Base-by-base conservation (phyloP, 2,113 vertebrate species). In the Polyodon spathula region DNA sequence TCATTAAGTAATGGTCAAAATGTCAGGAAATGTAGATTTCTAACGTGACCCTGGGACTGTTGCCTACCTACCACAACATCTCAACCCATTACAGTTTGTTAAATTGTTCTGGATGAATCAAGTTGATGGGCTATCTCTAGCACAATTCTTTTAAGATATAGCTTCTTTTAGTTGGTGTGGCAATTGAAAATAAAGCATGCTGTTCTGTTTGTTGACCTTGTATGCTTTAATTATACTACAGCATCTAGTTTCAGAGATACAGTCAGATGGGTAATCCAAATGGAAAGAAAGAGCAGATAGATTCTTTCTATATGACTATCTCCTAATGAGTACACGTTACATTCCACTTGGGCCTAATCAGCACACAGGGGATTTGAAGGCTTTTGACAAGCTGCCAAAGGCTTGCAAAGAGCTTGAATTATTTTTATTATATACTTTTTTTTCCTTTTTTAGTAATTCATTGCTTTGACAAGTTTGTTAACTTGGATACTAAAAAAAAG, bases 401-500 rank as follows among this genome's bases (percentile, higher is more conserved):
- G 15, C 17, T 53, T 57, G 54, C 59, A 66, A 63, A 54, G 71
- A 62, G 64, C 67, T 51, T 39, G 66, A 71, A 72, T 71, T 75
- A 63, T 72, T 48, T 60, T 67, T 71, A n/a, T n/a, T n/a, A n/a
- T n/a, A n/a, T 54, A 37, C 48, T 15, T 41, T 48, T 70, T 48
- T 70, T 63, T 65, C 74, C 62, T 58, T 37, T 58, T 40, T 63
- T 70, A 73, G 71, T 73, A 70, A 70, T 51, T 69, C 71, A 71
- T 71, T 73, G 69, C 56, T 73, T 59, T n/a, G n/a, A n/a, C n/a
- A 73, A 75, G 66, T 70, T 61, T 67, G 68, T 73, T 70, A 75
- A 68, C 71, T 69, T 70, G n/a, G 60, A 37, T 59, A 63, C 56
- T 63, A 60, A 50, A 44, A 64, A 57, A 58, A 60, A 62, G 56